Percentiles rank a stretch among this genome's conserved stretches.
phyloP scores from a whole-genome alignment of 2,888 invertebrate genomes.

The Cheilosia vulpina region DNA sequence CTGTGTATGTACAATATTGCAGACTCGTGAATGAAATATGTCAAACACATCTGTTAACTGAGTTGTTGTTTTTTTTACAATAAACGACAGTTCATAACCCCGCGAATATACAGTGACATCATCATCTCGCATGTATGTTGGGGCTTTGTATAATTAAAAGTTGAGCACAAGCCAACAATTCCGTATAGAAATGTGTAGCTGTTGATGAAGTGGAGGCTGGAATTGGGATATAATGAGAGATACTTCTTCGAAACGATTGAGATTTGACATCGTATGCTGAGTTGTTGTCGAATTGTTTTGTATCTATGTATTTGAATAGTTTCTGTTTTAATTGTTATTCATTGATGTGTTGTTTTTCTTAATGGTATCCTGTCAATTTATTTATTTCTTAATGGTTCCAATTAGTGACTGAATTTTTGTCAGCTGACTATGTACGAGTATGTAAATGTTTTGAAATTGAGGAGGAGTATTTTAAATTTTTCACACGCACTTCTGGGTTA shows the following conservation, averaged over 20 bases:
- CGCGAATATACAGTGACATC: conserved; percentile 66
- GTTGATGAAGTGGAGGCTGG: conserved; percentile 31
- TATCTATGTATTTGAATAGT: not conserved
- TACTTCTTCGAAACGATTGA: conserved; percentile 20
- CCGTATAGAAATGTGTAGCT: not conserved
- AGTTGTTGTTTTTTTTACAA: conserved; percentile 33
- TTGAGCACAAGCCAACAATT: conserved; percentile 65
- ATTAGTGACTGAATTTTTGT: no score
- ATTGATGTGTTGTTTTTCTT: not conserved
- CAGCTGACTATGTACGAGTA: no score
- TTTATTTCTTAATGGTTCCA: no score
- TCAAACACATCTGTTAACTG: conserved; percentile 48
- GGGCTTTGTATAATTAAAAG: conserved; percentile 50
- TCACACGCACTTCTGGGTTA: no score
- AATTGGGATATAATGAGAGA: conserved; percentile 49
- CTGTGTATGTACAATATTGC: not conserved
- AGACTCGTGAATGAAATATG: conserved; percentile 62
- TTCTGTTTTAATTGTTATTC: not conserved
- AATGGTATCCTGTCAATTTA: no score
- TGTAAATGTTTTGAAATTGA: no score
- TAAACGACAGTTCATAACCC: conserved; percentile 71
- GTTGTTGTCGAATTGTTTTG: not conserved
- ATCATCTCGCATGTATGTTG: conserved; percentile 25
- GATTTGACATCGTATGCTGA: conserved; percentile 1
- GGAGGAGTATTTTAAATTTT: no score